These are phyloP conservation scores for Lydus trimaculatus DNA, from an alignment of 2,888 invertebrate genomes.

Conservation along the genomic window DNA sequence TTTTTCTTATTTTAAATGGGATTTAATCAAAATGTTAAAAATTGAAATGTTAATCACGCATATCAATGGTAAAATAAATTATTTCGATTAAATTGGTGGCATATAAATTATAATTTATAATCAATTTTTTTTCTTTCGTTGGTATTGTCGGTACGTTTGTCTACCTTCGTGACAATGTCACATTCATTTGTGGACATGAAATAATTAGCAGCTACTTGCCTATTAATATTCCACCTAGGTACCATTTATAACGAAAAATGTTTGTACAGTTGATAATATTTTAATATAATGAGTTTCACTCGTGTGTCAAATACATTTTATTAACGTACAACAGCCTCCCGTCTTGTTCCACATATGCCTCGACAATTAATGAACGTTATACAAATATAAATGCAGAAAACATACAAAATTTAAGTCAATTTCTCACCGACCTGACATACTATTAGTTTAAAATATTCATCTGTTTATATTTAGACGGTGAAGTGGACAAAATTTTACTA, in stretches of 20 bases:
- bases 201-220: slow-evolving; percentile 42
- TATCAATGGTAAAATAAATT: slow-evolving; percentile 13
- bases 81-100: slow-evolving; percentile 23
- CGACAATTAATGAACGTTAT: neutral
- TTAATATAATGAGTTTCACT: slow-evolving; percentile 37
- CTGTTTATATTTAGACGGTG: too few species aligned
- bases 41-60: slow-evolving; percentile 17
- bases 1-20: slow-evolving; percentile 7
- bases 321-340: slow-evolving; percentile 12
- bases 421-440: too few species aligned
- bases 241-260: slow-evolving; percentile 41
- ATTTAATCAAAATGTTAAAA: slow-evolving; percentile 16
- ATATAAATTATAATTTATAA: slow-evolving; percentile 17
- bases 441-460: too few species aligned
- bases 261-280: slow-evolving; percentile 36
- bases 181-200: slow-evolving; percentile 41
- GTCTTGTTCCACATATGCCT: neutral
- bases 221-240: slow-evolving; percentile 40
- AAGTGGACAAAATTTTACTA: too few species aligned
- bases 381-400: neutral
- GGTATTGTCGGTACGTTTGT: slow-evolving; percentile 28
- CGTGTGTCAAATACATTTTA: slow-evolving; percentile 35
- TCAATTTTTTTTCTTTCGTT: slow-evolving; percentile 25
- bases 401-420: neutral
- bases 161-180: slow-evolving; percentile 30